Evolutionary conservation across 2,113 vertebrate species (phyloP).

Genomic region (Scolopax mira): DNA sequence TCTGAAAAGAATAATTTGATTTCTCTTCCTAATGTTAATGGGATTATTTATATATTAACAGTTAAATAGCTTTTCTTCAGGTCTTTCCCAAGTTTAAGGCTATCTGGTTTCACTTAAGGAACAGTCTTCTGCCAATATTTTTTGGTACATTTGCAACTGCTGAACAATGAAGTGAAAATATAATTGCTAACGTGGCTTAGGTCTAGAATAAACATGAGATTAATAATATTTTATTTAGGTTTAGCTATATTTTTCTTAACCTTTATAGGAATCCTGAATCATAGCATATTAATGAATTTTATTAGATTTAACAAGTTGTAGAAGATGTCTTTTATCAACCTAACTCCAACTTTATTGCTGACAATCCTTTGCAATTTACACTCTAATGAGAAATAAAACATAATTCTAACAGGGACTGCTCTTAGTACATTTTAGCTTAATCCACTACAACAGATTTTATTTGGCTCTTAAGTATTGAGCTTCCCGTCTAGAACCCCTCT

Average conservation of each 20-base stretch:
- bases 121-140: conserved; percentile 50
- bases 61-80: conserved; percentile 53
- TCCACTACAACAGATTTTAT: conserved; percentile 20
- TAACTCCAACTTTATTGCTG: conserved; percentile 3
- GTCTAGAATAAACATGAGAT: conserved; percentile 52
- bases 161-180: conserved; percentile 66
- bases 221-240: conserved; percentile 60
- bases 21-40: conserved; percentile 9
- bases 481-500: not conserved
- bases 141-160: conserved; percentile 66
- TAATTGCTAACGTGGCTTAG: conserved; percentile 17
- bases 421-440: conserved; percentile 9
- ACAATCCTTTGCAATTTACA: conserved; percentile 32
- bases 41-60: conserved; percentile 22
- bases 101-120: conserved; percentile 73
- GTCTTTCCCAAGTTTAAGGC: conserved; percentile 30
- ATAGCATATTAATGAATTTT: conserved; percentile 64
- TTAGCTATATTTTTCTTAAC: conserved; percentile 54
- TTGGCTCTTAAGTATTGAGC: conserved; percentile 4
- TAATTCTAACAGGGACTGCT: not conserved
- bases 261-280: conserved; percentile 56
- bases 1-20: conserved; percentile 1
- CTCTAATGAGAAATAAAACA: conserved; percentile 33
- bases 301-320: conserved; percentile 54
- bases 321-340: conserved; percentile 47